These are phyloP conservation scores for Lumbricus terrestris DNA, from an alignment of 2,888 invertebrate genomes.

Conservation along the genomic window DNA sequence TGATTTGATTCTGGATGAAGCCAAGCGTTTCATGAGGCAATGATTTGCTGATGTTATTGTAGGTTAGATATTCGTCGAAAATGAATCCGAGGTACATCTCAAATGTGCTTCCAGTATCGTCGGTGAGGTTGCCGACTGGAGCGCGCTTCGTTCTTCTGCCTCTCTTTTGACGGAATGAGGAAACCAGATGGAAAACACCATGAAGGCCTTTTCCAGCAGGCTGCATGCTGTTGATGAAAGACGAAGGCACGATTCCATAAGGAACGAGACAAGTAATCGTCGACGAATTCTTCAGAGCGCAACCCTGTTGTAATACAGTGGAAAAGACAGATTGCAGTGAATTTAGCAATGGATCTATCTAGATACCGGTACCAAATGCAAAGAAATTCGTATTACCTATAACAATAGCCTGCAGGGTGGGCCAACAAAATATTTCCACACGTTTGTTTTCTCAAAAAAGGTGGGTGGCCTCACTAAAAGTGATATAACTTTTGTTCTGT, in stretches of 20 bases:
- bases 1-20: not conserved
- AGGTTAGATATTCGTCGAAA: not conserved
- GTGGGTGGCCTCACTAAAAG: no score
- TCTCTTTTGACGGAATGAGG: not conserved
- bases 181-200: not conserved
- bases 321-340: not conserved
- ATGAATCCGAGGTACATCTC: slow-evolving; percentile 13
- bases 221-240: not conserved
- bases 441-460: no score
- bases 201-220: not conserved
- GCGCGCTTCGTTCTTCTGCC: not conserved
- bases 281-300: not conserved
- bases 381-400: no score
- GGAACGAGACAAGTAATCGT: not conserved
- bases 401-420: no score
- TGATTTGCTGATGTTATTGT: not conserved
- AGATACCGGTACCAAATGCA: no score
- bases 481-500: no score
- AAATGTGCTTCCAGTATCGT: not conserved
- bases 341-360: not conserved
- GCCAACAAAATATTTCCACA: no score
- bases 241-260: not conserved
- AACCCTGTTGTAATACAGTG: not conserved
- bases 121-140: not conserved
- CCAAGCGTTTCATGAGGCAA: not conserved